phyloP scores from a whole-genome alignment of 1,140 invertebrate species.

The Cyrtorhinus lividipennis region DNA sequence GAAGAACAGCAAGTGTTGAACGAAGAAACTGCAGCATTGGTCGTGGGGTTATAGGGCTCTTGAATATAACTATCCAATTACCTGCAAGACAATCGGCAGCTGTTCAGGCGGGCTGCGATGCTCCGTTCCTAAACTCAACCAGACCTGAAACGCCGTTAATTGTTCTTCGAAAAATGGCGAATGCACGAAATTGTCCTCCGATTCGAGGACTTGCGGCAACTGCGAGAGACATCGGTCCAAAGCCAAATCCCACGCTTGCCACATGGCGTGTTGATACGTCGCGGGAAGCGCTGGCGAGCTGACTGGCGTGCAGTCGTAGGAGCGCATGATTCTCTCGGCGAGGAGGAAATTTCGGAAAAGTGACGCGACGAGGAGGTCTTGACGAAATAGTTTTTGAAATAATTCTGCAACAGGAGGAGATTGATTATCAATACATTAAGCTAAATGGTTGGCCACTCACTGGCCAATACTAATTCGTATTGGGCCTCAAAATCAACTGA shows the following conservation, averaged over 20 bases:
- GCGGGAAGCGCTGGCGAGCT: conserved; percentile 80
- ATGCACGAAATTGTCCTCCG: conserved; percentile 49
- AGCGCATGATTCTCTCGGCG: conserved; percentile 89
- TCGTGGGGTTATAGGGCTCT: too few relatives aligned
- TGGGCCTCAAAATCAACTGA: too few relatives aligned
- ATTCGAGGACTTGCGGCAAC: conserved; percentile 57
- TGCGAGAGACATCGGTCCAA: conserved; percentile 86
- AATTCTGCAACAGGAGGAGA: conserved; percentile 52
- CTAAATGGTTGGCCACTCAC: too few relatives aligned
- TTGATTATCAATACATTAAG: conserved; percentile 13
- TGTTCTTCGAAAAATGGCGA: conserved; percentile 96
- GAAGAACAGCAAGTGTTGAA: neutral
- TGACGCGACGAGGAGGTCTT: conserved; percentile 95
- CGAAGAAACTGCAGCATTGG: too few relatives aligned
- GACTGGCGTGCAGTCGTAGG: conserved; percentile 90
- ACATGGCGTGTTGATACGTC: conserved; percentile 81
- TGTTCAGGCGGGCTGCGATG: conserved; percentile 76
- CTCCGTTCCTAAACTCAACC: conserved; percentile 72
- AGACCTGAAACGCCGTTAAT: conserved; percentile 95
- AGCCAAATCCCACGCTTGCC: conserved; percentile 95
- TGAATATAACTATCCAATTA: too few relatives aligned
- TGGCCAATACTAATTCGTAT: too few relatives aligned
- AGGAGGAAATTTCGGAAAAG: conserved; percentile 95
- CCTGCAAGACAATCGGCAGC: conserved; percentile 92
- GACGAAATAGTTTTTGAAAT: conserved; percentile 93